A percentile compares a stretch with the other conserved stretches of the same genome.
Conservation (phyloP, 2,888 invertebrate genomes). For the Sepioteuthis lessoniana region DNA sequence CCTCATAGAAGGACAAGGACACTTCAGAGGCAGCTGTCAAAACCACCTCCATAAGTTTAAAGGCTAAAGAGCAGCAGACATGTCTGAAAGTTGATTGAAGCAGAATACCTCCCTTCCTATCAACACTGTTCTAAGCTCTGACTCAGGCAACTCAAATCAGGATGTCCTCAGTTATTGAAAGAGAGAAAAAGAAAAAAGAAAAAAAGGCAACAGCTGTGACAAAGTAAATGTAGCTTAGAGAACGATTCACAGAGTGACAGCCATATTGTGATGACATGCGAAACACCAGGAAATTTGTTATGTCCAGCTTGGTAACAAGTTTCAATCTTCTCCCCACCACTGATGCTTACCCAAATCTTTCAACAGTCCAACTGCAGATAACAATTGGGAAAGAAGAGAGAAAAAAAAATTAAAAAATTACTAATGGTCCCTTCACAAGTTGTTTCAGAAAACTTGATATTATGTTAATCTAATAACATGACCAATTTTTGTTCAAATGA, state of each 20-base stretch:
- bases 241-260: neutral
- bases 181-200: neutral
- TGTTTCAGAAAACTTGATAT: no score
- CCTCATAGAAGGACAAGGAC: neutral
- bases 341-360: no score
- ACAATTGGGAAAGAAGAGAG: no score
- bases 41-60: neutral
- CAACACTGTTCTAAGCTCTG: neutral
- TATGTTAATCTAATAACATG: no score
- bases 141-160: neutral
- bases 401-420: no score
- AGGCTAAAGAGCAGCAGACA: neutral
- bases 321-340: no score
- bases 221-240: neutral
- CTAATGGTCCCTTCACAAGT: no score
- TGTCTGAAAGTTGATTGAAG: neutral
- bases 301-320: no score
- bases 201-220: neutral
- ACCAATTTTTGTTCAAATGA: no score
- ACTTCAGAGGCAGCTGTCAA: neutral
- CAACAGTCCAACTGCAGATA: no score
- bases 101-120: neutral
- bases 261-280: neutral
- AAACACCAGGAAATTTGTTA: neutral
- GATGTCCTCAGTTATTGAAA: constrained; percentile 1